These are phyloP conservation scores for Sparidentex hasta DNA, from an alignment of 2,797 vertebrate genomes.

Conservation along the genomic window DNA sequence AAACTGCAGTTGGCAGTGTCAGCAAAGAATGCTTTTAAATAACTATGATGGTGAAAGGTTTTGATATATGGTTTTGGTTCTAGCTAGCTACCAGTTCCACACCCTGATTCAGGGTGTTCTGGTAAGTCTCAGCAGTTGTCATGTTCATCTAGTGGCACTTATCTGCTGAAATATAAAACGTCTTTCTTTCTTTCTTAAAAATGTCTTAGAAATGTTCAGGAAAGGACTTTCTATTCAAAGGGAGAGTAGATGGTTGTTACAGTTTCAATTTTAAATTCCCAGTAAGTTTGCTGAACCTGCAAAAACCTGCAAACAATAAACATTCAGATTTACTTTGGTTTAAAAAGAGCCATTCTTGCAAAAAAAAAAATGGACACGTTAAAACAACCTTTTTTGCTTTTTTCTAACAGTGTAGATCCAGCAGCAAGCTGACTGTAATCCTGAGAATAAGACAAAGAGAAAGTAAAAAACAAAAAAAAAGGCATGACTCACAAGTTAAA, in stretches of 20 bases:
- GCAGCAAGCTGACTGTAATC: not conserved
- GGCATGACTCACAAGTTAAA: conserved; percentile 25
- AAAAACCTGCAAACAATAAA: not conserved
- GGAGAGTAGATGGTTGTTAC: not conserved
- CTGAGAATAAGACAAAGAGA: not conserved
- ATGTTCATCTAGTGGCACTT: not conserved
- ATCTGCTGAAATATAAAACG: not conserved
- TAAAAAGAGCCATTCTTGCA: not conserved
- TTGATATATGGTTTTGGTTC: conserved; percentile 41
- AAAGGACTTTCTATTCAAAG: not conserved
- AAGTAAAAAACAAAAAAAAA: not conserved
- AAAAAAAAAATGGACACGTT: not conserved
- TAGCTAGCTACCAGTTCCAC: conserved; percentile 14
- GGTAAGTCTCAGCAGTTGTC: conserved; percentile 27
- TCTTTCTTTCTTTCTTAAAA: not conserved
- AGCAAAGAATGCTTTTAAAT: conserved; percentile 57
- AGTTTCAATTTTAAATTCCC: not conserved
- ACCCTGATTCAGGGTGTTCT: conserved; percentile 27
- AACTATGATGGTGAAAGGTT: conserved; percentile 8
- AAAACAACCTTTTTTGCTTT: not conserved
- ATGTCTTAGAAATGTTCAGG: not conserved
- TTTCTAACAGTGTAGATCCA: not conserved
- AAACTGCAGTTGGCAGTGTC: conserved; percentile 47
- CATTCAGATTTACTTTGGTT: not conserved
- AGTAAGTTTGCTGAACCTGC: not conserved